Conservation (phyloP, 2,113 vertebrate species). For the Heterotilapia buettikoferi region DNA sequence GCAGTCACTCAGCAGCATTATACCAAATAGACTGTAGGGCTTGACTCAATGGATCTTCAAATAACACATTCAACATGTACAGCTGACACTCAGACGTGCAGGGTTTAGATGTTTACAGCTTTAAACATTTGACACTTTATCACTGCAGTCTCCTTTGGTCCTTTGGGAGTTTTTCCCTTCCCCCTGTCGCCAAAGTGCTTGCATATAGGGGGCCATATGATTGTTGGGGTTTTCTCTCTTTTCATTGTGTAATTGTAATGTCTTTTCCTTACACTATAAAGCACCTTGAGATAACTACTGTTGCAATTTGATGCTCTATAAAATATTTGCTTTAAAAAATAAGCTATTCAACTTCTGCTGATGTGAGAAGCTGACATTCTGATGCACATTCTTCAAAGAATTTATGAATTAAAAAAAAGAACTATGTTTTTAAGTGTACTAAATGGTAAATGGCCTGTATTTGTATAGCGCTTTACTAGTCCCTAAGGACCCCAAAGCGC, state of each 20-base stretch:
- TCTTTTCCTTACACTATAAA: neutral
- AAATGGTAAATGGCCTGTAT: too few relatives aligned
- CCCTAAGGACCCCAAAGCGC: too few relatives aligned
- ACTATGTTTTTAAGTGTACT: neutral
- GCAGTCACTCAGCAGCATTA: neutral
- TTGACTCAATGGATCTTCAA: neutral
- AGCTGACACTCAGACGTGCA: neutral
- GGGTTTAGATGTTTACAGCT: neutral
- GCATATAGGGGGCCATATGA: neutral
- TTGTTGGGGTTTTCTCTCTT: neutral
- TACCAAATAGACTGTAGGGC: neutral
- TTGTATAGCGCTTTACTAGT: too few relatives aligned
- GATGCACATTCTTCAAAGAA: neutral
- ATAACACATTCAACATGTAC: neutral
- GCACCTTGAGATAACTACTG: neutral
- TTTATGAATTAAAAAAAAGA: neutral
- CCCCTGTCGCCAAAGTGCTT: neutral
- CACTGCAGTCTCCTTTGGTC: neutral
- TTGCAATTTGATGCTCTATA: neutral
- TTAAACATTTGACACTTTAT: neutral
- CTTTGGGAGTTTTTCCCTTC: neutral
- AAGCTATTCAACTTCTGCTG: neutral
- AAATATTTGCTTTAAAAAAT: neutral
- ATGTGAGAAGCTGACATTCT: neutral
- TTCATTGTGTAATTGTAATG: neutral